Conservation (phyloP, 2,797 vertebrate species). For the Sibirionetta formosa region DNA sequence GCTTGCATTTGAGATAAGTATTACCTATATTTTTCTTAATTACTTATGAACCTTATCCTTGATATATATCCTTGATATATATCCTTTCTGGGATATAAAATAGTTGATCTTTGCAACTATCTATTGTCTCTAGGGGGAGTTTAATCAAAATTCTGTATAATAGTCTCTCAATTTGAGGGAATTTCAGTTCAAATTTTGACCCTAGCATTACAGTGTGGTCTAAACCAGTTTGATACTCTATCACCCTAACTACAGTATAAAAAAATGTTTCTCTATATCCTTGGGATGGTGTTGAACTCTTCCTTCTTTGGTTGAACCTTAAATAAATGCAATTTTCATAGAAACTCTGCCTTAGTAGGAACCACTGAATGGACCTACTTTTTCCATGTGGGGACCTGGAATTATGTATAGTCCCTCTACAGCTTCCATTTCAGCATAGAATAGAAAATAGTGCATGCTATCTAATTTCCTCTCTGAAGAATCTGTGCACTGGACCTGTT, state of each 20-base stretch:
- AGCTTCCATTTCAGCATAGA: neutral
- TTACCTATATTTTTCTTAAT: neutral
- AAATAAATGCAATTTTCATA: neutral
- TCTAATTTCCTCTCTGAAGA: neutral
- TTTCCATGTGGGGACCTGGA: neutral
- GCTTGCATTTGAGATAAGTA: neutral
- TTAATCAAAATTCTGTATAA: neutral
- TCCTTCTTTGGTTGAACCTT: neutral
- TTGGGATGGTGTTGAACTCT: neutral
- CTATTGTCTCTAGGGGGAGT: neutral
- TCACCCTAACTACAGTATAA: neutral
- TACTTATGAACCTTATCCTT: neutral
- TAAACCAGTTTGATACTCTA: neutral
- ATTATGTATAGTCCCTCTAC: rapidly evolving
- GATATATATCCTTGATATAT: neutral
- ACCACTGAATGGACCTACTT: neutral
- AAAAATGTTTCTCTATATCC: neutral
- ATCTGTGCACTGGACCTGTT: neutral
- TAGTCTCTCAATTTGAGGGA: neutral
- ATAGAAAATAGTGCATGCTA: neutral
- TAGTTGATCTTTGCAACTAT: neutral
- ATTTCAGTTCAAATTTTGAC: conserved; percentile 2
- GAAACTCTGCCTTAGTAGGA: neutral
- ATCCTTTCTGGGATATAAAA: neutral
- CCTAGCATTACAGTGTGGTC: neutral